A percentile compares a stretch with the other conserved stretches of the same genome.
phyloP scores from a whole-genome alignment of 2,888 invertebrate genomes.

The Tiphia femorata region DNA sequence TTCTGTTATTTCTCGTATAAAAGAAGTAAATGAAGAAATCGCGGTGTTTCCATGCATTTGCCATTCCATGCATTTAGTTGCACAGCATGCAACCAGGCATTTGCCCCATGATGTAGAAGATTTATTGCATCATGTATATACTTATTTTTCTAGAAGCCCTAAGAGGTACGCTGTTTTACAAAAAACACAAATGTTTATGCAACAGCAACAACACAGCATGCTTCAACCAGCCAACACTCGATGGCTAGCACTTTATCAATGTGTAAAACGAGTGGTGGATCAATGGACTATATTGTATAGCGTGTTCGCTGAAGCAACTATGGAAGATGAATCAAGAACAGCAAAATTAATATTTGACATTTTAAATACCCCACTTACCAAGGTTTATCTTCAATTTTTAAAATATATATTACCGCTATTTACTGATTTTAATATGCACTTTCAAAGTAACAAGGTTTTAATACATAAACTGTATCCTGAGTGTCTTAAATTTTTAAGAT shows the following conservation, averaged over 20 bases:
- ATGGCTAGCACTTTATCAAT: neutral
- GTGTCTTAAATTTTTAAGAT: too few relatives aligned
- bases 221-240: neutral
- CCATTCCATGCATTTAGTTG: slow-evolving; percentile 4
- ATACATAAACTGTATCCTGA: too few relatives aligned
- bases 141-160: neutral
- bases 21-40: neutral
- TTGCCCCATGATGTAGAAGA: neutral
- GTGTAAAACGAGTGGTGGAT: neutral
- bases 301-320: neutral
- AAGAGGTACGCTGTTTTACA: neutral
- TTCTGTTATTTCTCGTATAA: neutral
- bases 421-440: too few relatives aligned
- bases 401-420: too few relatives aligned
- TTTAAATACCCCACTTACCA: too few relatives aligned
- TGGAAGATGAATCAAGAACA: neutral
- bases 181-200: neutral
- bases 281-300: neutral
- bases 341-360: neutral
- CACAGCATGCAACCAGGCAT: neutral
- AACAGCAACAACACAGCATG: neutral
- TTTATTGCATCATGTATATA: neutral
- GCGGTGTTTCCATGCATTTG: too few relatives aligned
- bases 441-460: too few relatives aligned
- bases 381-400: too few relatives aligned